These are phyloP conservation scores for Zosterops borbonicus DNA, from an alignment of 2,113 vertebrate genomes.

Conservation along the genomic window DNA sequence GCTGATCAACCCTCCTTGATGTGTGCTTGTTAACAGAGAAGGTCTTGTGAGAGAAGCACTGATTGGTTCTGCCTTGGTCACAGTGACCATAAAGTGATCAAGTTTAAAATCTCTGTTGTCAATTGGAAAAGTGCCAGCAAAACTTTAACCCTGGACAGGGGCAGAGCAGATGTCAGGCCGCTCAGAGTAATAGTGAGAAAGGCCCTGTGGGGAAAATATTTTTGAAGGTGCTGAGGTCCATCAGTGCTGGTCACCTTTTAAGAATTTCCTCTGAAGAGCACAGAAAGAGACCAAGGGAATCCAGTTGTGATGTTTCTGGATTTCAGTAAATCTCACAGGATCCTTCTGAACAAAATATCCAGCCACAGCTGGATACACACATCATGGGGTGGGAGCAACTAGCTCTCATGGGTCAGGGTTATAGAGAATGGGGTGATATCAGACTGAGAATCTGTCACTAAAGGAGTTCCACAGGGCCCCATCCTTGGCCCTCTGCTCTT, in stretches of 20 bases:
- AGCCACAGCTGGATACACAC: neutral
- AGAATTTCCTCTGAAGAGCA: neutral
- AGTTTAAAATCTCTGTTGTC: neutral
- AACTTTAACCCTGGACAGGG: neutral
- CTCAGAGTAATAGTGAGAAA: neutral
- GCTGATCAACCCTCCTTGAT: neutral
- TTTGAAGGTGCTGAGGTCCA: neutral
- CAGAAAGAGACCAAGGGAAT: neutral
- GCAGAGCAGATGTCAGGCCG: neutral
- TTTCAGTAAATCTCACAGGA: neutral
- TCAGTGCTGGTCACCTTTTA: neutral
- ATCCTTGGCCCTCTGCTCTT: neutral
- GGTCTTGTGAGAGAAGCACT: neutral
- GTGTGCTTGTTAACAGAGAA: neutral
- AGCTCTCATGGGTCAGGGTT: fast-evolving
- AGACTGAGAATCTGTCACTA: neutral
- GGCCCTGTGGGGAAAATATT: neutral
- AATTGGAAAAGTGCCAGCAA: neutral
- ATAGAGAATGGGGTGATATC: neutral
- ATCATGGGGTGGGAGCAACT: neutral
- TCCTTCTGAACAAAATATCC: neutral
- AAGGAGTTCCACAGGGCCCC: neutral
- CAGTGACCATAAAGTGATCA: neutral
- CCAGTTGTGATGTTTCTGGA: neutral
- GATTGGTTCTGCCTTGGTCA: neutral